Base-by-base conservation (phyloP, 2,113 vertebrate species). In the Numida meleagris region DNA sequence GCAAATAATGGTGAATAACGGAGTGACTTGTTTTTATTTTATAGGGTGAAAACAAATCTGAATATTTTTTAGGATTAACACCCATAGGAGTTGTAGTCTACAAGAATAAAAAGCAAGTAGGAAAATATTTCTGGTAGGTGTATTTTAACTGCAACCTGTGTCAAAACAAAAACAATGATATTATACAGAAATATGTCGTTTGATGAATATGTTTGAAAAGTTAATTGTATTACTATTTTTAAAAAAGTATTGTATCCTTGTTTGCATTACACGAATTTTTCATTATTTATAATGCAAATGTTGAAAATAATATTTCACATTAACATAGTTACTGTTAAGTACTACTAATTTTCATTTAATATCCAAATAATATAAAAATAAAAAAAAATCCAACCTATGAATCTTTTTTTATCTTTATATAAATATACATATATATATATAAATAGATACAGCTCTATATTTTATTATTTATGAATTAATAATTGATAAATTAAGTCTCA, bases 41-140 rank as follows among this genome's bases (percentile, higher is more conserved):
- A 53, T 94, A 99, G 99, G 99, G 99, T 84, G 99, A 99, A 97
- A 99, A 98, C 93, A 98, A 98, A 65, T 98, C 98, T 13, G 98
- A 99, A 76, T 99, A 99, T 96, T 99, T 99, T 95, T 97, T 99
- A 95, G 99, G 99, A 86, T 96, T 99, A 86, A 99, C 98, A 51
- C 99, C 99, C 3, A 89, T 98, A 85, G 99, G 98, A 79, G 98
- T 99, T 82, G 98, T 99, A 88, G 98, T 99, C 95, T 99, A 99
- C 97, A 99, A 98, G 96, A 99, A 98, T 96, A 99, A 98, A 97
- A 98, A 98, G 25, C 98, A 99, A 98, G 99, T 99, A 67, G 99
- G 99, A 79, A 99, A 99, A 82, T 99, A 99, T 97, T 98, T 99
- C 97, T 99, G 99, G 99, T 99, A 98, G 67, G 98, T 98, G 84